Evolutionary conservation across 1,140 invertebrate genomes (phyloP), one percentile per base, ranked within the genome.

Genomic region (Melipona quadrifasciata): DNA sequence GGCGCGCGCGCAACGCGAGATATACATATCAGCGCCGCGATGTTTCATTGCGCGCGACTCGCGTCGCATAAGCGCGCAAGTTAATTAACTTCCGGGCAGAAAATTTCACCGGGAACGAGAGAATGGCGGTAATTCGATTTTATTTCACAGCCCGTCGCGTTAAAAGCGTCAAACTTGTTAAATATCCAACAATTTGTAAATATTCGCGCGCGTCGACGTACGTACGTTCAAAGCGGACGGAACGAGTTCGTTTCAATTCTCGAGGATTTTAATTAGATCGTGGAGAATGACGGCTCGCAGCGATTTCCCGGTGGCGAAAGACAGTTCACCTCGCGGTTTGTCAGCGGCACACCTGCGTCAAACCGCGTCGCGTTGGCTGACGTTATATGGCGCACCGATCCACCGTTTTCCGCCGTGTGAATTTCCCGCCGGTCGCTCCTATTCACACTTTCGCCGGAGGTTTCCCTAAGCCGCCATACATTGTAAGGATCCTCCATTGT

Each of bases 401-500:
- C 39, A 12, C 8, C 71, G 47, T 73, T 39, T 64, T 81, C 51
- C 57, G 8, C 39, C 10, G 39, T 47, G 64, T 31, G 70, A 53
- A 72, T 80, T n/a, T 71, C 57, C 67, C 53, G 17, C 31, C 11
- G 51, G 6, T n/a, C 31, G 27, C 53, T 55, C 24, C 67, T n/a
- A 71, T 80, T 79, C 77, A 68, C 8, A 51, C 73, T 80, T 61
- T 39, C 68, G 19, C 68, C 24, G 12, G 67, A 19, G 68, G 34
- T 12, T 72, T 61, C 53, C 39, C 67, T 58, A 80, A 72, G 55
- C 68, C 34, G 78, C 31, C 17, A 70, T 58, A 71, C 51, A 81
- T 73, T 21, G 55, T 74, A 73, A 65, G 57, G 74, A 74, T 75
- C 10, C 34, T 16, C 47, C 17, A 65, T 75, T 65, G 80, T 75